phyloP scores from a whole-genome alignment of 2,113 vertebrate genomes.

The Phylloscopus trochiloides region DNA sequence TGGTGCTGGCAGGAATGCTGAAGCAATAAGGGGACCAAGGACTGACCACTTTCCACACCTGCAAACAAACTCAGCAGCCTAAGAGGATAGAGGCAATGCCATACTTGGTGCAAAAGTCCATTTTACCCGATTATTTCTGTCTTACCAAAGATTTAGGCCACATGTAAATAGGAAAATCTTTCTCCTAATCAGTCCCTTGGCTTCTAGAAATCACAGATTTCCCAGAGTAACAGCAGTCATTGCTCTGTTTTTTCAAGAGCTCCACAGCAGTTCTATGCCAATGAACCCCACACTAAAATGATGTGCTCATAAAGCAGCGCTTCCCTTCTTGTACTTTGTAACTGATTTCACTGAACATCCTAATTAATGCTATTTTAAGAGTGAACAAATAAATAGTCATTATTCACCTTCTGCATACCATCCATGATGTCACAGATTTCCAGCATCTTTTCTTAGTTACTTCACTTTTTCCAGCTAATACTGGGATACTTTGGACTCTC shows the following conservation, averaged over 20 bases:
- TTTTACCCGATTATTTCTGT: background rate
- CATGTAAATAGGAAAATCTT: background rate
- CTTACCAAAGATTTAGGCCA: background rate
- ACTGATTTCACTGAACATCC: background rate
- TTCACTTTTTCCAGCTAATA: background rate
- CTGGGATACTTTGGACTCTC: background rate
- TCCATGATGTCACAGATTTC: background rate
- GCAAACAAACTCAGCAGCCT: background rate
- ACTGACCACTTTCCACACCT: background rate
- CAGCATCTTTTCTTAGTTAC: background rate
- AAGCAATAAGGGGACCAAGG: background rate
- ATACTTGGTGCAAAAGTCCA: background rate
- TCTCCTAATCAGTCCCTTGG: background rate
- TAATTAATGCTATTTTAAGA: background rate
- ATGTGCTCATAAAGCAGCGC: background rate
- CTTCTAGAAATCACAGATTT: background rate
- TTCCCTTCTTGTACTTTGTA: background rate
- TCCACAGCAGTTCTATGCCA: background rate
- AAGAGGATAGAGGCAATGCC: background rate
- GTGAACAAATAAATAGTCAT: background rate
- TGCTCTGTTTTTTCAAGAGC: background rate
- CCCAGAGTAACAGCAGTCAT: background rate
- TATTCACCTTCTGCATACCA: background rate
- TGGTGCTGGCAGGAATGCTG: background rate
- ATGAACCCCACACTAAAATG: background rate